phyloP scores from a whole-genome alignment of 2,797 vertebrate genomes.

The Aeoliscus strigatus region DNA sequence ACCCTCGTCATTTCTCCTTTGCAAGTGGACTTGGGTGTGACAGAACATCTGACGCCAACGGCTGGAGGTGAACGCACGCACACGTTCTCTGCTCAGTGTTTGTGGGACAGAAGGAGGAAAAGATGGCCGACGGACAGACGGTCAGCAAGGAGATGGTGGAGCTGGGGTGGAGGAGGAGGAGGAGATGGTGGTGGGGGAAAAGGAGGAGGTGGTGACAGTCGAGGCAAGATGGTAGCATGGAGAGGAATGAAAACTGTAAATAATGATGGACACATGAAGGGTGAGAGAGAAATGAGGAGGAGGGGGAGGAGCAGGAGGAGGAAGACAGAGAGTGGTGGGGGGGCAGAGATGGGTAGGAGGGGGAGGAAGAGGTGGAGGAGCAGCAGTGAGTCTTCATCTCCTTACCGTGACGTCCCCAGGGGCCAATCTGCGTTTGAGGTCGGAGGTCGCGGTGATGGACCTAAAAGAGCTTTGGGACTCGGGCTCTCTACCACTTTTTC shows the following conservation, averaged over 20 bases:
- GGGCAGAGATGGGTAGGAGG: background rate
- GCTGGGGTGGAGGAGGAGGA: too few relatives aligned
- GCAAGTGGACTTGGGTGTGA: too few relatives aligned
- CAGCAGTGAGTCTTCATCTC: conserved; percentile 76
- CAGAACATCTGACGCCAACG: too few relatives aligned
- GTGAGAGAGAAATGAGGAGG: too few relatives aligned
- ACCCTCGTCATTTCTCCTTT: too few relatives aligned
- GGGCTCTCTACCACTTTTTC: conserved; percentile 97
- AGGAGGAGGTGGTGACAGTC: background rate
- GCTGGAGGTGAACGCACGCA: too few relatives aligned
- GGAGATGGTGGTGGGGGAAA: conserved; percentile 1
- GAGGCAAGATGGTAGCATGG: too few relatives aligned
- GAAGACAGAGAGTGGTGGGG: background rate
- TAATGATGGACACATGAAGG: too few relatives aligned
- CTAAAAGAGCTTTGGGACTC: conserved; percentile 97
- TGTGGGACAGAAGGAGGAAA: too few relatives aligned
- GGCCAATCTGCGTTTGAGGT: conserved; percentile 97
- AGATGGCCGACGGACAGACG: conserved; percentile 28
- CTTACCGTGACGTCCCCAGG: conserved; percentile 94
- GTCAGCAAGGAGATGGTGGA: conserved; percentile 30
- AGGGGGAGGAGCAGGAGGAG: background rate
- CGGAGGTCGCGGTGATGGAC: conserved; percentile 95
- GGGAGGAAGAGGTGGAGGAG: conserved; percentile 14
- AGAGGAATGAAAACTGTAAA: too few relatives aligned
- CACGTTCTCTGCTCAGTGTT: too few relatives aligned